Conservation (phyloP, 2,797 vertebrate genomes). For the Microtus obscurus region DNA sequence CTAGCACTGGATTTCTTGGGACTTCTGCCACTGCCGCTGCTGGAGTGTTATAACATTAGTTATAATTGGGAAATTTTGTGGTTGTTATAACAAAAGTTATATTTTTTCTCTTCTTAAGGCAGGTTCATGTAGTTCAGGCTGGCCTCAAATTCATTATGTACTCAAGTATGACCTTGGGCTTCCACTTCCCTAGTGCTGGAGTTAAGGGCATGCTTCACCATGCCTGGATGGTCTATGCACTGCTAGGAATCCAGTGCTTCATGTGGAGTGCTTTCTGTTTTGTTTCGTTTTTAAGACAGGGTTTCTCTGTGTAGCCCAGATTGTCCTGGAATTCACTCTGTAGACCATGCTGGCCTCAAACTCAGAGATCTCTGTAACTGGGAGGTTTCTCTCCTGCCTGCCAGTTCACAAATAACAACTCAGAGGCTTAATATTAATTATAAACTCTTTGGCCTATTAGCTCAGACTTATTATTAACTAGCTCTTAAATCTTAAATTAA, state of each 20-base stretch:
- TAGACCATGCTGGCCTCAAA: background rate
- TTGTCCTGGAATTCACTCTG: background rate
- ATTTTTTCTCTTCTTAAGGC: background rate
- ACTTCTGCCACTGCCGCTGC: background rate
- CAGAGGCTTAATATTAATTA: too few relatives aligned
- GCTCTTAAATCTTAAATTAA: background rate
- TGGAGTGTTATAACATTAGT: background rate
- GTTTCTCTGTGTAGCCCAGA: background rate
- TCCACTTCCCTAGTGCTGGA: background rate
- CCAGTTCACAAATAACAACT: too few relatives aligned
- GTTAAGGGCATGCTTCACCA: background rate
- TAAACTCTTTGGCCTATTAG: too few relatives aligned
- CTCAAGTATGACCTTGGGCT: background rate
- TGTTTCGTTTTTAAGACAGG: background rate
- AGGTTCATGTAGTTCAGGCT: background rate
- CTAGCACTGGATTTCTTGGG: conserved; percentile 5
- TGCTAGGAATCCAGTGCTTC: background rate
- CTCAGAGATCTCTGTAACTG: background rate
- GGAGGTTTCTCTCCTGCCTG: too few relatives aligned
- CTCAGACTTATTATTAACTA: too few relatives aligned
- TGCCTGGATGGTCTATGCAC: background rate
- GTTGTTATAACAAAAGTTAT: background rate
- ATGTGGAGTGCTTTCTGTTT: background rate
- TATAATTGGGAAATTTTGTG: background rate
- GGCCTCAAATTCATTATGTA: background rate